Evolutionary conservation across 2,797 vertebrate genomes (phyloP).

Genomic region (Botia almorhae): DNA sequence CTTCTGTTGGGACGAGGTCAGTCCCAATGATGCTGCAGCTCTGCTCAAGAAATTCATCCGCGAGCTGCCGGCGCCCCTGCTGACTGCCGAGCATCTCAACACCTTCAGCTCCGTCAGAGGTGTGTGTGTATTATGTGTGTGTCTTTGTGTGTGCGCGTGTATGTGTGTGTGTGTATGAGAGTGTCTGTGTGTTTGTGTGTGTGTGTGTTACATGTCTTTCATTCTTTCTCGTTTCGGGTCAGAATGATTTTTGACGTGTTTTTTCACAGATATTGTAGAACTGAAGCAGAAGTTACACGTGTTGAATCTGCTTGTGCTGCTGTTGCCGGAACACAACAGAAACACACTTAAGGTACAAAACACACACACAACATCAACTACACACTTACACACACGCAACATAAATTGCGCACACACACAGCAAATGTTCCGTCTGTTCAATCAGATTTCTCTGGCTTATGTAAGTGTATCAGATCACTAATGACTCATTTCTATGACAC

Average conservation of each 20-base stretch:
- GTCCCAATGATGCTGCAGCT: conserved; percentile 86
- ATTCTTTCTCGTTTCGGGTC: background rate
- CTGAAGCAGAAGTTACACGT: conserved; percentile 89
- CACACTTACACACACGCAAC: conserved; percentile 62
- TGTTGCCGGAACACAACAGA: conserved; percentile 90
- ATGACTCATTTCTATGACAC: too few species aligned
- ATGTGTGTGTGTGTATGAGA: too few species aligned
- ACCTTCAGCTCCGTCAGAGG: conserved; percentile 84
- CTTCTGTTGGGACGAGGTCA: conserved; percentile 88
- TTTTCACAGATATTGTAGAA: conserved; percentile 82
- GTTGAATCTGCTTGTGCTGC: conserved; percentile 87
- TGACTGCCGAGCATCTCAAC: conserved; percentile 89
- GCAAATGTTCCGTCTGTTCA: too few species aligned
- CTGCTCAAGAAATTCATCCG: conserved; percentile 92
- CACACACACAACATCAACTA: conserved; percentile 74
- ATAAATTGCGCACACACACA: background rate
- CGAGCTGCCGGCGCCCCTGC: conserved; percentile 86
- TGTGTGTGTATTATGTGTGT: conserved; percentile 53
- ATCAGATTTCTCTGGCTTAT: too few species aligned
- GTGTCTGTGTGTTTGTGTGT: too few species aligned
- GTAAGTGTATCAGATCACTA: too few species aligned
- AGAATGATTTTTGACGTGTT: background rate
- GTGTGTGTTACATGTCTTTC: too few species aligned
- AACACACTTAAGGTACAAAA: conserved; percentile 87
- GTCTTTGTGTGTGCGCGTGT: too few species aligned